Evolutionary conservation across 2,113 vertebrate genomes (phyloP).

Genomic region (Semicossyphus pulcher): DNA sequence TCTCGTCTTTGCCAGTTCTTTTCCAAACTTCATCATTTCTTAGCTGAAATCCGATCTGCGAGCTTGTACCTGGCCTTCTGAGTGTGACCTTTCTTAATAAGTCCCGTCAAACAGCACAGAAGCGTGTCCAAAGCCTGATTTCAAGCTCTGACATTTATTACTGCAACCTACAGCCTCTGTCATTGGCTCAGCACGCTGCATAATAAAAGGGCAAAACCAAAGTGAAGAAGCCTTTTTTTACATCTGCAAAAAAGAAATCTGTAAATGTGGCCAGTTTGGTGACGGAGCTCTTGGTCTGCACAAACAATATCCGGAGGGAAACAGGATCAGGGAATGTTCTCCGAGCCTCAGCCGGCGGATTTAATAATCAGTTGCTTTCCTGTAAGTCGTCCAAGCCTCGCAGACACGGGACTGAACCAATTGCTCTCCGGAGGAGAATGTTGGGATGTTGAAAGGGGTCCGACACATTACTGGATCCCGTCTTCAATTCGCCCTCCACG

Average conservation of each 20-base stretch:
- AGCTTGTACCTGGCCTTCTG: constrained; percentile 27
- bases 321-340: constrained; percentile 41
- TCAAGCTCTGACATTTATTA: constrained; percentile 66
- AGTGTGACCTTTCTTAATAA: constrained; percentile 52
- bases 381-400: constrained; percentile 44
- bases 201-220: constrained; percentile 65
- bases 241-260: constrained; percentile 10
- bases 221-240: constrained; percentile 42
- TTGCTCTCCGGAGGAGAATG: constrained; percentile 46
- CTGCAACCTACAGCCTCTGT: constrained; percentile 32
- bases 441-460: constrained; percentile 48
- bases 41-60: constrained; percentile 31
- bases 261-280: constrained; percentile 37
- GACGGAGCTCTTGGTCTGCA: constrained; percentile 21
- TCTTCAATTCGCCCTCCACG: constrained; percentile 55
- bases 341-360: constrained; percentile 32
- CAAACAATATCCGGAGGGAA: constrained; percentile 47
- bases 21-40: constrained; percentile 22
- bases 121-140: constrained; percentile 46
- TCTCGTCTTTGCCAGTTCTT: no score
- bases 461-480: constrained; percentile 47
- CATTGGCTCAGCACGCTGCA: constrained; percentile 40
- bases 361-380: constrained; percentile 54
- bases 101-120: constrained; percentile 15
- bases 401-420: constrained; percentile 18